Percentiles rank a stretch among this genome's conserved stretches.
Evolutionary conservation across 2,888 invertebrate genomes (phyloP).

Genomic region (Euplexia lucipara): DNA sequence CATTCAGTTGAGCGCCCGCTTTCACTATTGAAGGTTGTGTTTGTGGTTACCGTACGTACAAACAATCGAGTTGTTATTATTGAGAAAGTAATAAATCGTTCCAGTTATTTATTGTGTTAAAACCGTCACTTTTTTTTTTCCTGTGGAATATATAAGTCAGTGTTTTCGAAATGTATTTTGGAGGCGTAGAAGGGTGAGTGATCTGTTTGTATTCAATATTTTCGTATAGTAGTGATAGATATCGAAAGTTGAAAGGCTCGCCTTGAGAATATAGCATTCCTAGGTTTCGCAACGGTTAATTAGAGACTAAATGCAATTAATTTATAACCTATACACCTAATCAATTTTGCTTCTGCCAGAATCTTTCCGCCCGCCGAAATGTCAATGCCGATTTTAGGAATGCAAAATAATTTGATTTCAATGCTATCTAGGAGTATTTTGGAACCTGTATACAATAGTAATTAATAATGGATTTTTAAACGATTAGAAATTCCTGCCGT

Average conservation of each 20-base stretch:
- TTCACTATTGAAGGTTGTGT: conserved; percentile 66
- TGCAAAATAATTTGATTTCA: conserved; percentile 47
- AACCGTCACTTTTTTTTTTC: conserved; percentile 30
- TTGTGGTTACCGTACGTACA: not conserved
- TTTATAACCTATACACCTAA: conserved; percentile 24
- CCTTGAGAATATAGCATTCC: conserved; percentile 79
- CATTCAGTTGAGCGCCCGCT: conserved; percentile 72
- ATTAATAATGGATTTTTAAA: not conserved
- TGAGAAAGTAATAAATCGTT: conserved; percentile 62
- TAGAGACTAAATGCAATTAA: conserved; percentile 24
- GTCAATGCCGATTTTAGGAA: conserved; percentile 68
- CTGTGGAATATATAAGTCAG: conserved; percentile 44
- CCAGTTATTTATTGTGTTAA: conserved; percentile 58
- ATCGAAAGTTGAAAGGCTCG: conserved; percentile 85
- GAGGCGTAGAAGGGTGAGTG: conserved; percentile 87
- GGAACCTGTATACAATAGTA: not conserved
- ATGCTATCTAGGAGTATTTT: conserved; percentile 40
- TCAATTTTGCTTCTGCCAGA: conserved; percentile 3
- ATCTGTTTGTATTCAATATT: conserved; percentile 39
- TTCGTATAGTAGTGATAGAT: conserved; percentile 45
- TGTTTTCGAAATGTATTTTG: conserved; percentile 77
- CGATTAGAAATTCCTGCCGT: not conserved
- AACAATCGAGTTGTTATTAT: conserved; percentile 44
- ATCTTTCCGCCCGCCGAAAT: conserved; percentile 58
- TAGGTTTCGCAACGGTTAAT: conserved; percentile 70